Percentiles rank a stretch among this genome's conserved stretches.
phyloP scores from a whole-genome alignment of 2,797 vertebrate genomes.

The Menidia menidia region DNA sequence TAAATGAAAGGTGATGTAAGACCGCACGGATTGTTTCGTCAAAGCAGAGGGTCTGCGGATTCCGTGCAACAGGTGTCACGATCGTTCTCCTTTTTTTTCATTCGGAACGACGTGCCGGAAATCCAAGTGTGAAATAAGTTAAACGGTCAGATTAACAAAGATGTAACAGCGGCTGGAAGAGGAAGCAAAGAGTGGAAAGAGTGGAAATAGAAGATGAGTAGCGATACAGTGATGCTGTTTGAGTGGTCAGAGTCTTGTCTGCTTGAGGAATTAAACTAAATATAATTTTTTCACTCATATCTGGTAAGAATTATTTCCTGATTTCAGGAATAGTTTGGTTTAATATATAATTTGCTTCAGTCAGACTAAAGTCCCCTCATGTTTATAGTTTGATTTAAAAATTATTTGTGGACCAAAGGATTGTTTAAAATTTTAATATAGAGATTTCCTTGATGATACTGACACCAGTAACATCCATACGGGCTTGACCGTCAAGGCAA shows the following conservation, averaged over 20 bases:
- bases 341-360: no score
- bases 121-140: conserved; percentile 70
- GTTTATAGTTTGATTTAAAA: no score
- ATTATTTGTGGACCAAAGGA: not conserved
- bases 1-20: conserved; percentile 70
- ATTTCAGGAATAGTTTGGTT: not conserved
- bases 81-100: conserved; percentile 44
- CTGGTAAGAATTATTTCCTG: not conserved
- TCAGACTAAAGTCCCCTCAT: no score
- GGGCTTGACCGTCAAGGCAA: not conserved
- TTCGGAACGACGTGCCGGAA: conserved; percentile 51
- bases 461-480: not conserved
- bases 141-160: conserved; percentile 67
- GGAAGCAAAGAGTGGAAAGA: conserved; percentile 23
- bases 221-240: not conserved
- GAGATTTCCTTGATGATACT: not conserved
- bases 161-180: conserved; percentile 49
- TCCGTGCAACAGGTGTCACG: conserved; percentile 59
- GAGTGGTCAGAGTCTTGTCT: conserved; percentile 21
- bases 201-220: conserved; percentile 15
- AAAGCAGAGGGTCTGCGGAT: conserved; percentile 64
- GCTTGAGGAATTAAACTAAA: no score
- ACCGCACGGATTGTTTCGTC: conserved; percentile 70
- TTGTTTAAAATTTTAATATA: not conserved
- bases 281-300: no score